Percentiles rank a stretch among this genome's conserved stretches.
phyloP scores from a whole-genome alignment of 2,113 vertebrate genomes.

The Scomber colias region DNA sequence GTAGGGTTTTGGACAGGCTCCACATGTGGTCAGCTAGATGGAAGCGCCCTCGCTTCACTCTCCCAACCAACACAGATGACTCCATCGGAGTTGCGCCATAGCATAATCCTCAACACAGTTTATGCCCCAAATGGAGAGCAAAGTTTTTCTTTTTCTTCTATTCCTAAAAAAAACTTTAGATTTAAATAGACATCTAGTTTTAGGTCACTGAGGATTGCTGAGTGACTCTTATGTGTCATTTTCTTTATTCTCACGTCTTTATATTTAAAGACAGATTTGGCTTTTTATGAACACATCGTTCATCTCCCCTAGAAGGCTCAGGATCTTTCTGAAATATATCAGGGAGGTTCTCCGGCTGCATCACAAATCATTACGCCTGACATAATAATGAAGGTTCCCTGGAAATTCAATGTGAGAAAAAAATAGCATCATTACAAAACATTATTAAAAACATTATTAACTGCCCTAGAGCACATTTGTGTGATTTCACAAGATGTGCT shows the following conservation, averaged over 20 bases:
- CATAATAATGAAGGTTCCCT: not conserved
- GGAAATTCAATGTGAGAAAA: not conserved
- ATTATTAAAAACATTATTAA: not conserved
- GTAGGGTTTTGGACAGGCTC: slow-evolving; percentile 65
- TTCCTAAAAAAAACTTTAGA: not conserved
- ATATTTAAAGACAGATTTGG: not conserved
- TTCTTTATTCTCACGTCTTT: slow-evolving; percentile 3
- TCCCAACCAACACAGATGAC: slow-evolving; percentile 61
- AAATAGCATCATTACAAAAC: not conserved
- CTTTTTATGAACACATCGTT: not conserved
- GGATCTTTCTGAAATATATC: not conserved
- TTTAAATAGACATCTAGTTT: not conserved
- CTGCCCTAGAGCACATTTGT: not conserved
- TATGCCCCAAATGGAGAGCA: slow-evolving; percentile 12
- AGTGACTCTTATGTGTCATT: not conserved
- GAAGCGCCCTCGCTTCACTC: slow-evolving; percentile 70
- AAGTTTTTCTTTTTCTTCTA: slow-evolving; percentile 9
- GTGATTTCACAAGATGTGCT: not conserved
- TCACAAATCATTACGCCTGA: not conserved
- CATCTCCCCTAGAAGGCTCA: not conserved
- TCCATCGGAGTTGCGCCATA: slow-evolving; percentile 35
- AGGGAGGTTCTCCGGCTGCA: not conserved
- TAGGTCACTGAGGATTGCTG: not conserved
- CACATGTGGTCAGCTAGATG: slow-evolving; percentile 74
- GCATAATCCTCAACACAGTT: slow-evolving; percentile 45